Conservation (phyloP, 2,888 invertebrate species). For the Prenolepis imparis region DNA sequence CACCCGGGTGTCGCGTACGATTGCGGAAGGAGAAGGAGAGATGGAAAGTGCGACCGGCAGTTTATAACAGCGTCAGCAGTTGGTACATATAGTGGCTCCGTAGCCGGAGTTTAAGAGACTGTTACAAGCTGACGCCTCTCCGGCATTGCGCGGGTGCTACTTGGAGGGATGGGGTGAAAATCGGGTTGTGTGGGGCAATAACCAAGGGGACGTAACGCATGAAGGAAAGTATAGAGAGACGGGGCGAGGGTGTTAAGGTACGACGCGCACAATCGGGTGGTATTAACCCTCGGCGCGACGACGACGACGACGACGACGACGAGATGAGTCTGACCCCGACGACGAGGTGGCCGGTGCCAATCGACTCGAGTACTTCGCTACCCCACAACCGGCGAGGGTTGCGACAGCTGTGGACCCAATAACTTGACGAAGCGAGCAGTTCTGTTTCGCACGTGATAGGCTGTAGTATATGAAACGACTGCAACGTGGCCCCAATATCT, state of each 20-base stretch:
- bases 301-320: slow-evolving; percentile 15
- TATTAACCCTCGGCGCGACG: slow-evolving; percentile 80
- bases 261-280: slow-evolving; percentile 69
- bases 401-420: slow-evolving; percentile 86
- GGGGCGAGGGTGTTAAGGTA: slow-evolving; percentile 70
- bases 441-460: slow-evolving; percentile 44
- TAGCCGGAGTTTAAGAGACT: slow-evolving; percentile 85
- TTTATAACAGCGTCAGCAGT: slow-evolving; percentile 86
- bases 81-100: slow-evolving; percentile 79
- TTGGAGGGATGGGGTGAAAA: slow-evolving; percentile 76
- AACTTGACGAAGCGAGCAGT: slow-evolving; percentile 80
- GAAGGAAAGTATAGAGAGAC: slow-evolving; percentile 64
- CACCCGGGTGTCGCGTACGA: slow-evolving; percentile 52
- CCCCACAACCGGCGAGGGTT: slow-evolving; percentile 72
- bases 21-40: slow-evolving; percentile 35
- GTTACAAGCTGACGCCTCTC: slow-evolving; percentile 85
- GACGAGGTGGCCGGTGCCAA: slow-evolving; percentile 84
- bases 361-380: slow-evolving; percentile 78
- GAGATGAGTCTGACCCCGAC: slow-evolving; percentile 85
- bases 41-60: slow-evolving; percentile 72
- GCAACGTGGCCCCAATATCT: slow-evolving; percentile 56
- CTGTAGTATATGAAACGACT: slow-evolving; percentile 64
- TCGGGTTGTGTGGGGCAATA: slow-evolving; percentile 67
- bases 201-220: slow-evolving; percentile 65
- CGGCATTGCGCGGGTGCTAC: slow-evolving; percentile 62